phyloP scores from a whole-genome alignment of 2,113 vertebrate genomes.

The Nestor notabilis region DNA sequence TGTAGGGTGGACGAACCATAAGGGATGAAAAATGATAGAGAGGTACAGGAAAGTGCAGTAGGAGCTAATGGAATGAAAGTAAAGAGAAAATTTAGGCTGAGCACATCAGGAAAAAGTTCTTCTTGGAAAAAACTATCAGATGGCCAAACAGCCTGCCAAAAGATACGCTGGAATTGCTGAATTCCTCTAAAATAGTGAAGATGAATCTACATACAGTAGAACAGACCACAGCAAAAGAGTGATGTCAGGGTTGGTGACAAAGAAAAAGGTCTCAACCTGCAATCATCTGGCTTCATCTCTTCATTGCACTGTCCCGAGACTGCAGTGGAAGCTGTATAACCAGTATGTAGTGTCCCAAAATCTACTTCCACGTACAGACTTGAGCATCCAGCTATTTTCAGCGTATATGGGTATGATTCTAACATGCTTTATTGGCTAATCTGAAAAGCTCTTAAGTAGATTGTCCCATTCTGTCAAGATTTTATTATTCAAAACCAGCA shows the following conservation, averaged over 20 bases:
- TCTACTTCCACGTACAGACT: not conserved
- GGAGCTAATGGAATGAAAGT: slow-evolving; percentile 1
- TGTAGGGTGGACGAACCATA: not conserved
- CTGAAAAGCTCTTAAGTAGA: not conserved
- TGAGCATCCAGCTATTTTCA: not conserved
- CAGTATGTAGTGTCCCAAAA: not conserved
- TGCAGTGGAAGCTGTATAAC: not conserved
- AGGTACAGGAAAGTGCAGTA: not conserved
- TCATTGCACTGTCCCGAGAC: not conserved
- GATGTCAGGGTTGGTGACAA: not conserved
- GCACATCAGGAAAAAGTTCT: not conserved
- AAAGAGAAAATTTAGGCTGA: not conserved
- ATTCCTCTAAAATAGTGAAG: not conserved
- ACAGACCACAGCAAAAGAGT: not conserved
- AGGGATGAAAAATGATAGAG: not conserved
- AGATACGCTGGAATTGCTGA: not conserved
- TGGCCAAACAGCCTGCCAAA: not conserved
- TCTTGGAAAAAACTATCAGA: not conserved
- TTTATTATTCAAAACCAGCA: not conserved
- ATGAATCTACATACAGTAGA: not conserved
- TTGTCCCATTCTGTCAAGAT: not conserved
- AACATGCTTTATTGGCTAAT: not conserved
- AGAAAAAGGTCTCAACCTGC: not conserved
- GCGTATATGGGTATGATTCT: not conserved
- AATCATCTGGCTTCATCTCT: not conserved